Evolutionary conservation across 2,888 invertebrate species (phyloP).

Genomic region (Drosophila borborema): DNA sequence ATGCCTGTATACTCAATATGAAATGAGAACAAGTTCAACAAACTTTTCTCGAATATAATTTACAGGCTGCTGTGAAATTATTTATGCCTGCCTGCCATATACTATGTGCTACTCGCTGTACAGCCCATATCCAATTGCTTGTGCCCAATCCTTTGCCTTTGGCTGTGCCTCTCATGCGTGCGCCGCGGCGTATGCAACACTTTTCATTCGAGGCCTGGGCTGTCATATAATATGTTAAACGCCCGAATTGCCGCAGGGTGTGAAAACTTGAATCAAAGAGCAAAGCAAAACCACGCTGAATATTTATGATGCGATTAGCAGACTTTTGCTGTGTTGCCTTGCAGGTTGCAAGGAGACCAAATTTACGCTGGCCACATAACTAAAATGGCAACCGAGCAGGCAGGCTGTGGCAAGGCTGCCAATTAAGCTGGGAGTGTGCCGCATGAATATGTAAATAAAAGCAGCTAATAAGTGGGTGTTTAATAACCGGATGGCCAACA

Average conservation of each 20-base stretch:
- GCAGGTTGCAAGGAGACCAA: slow-evolving; percentile 70
- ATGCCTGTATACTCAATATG: background rate
- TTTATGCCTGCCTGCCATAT: slow-evolving; percentile 49
- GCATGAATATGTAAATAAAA: slow-evolving; percentile 83
- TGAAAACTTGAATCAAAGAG: slow-evolving; percentile 78
- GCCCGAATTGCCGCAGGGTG: slow-evolving; percentile 74
- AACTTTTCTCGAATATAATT: slow-evolving; percentile 70
- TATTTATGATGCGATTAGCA: slow-evolving; percentile 81
- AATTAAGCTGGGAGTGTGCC: slow-evolving; percentile 75
- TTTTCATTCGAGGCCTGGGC: slow-evolving; percentile 36
- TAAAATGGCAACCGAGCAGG: slow-evolving; percentile 27
- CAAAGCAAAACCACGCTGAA: slow-evolving; percentile 70
- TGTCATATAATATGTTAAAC: slow-evolving; percentile 78
- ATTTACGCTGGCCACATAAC: slow-evolving; percentile 69
- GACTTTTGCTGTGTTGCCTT: slow-evolving; percentile 37
- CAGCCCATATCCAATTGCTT: slow-evolving; percentile 42
- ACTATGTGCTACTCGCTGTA: slow-evolving; percentile 5
- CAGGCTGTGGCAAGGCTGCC: slow-evolving; percentile 60
- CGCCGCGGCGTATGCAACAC: slow-evolving; percentile 69
- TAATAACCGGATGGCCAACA: slow-evolving; percentile 78
- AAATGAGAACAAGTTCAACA: slow-evolving; percentile 68
- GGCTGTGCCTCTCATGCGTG: slow-evolving; percentile 52
- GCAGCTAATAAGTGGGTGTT: slow-evolving; percentile 84
- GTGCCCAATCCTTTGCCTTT: slow-evolving; percentile 45
- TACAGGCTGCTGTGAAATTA: slow-evolving; percentile 59